A percentile compares a stretch with the other conserved stretches of the same genome.
phyloP scores from a whole-genome alignment of 2,113 vertebrate genomes.

The Campylorhamphus procurvoides region DNA sequence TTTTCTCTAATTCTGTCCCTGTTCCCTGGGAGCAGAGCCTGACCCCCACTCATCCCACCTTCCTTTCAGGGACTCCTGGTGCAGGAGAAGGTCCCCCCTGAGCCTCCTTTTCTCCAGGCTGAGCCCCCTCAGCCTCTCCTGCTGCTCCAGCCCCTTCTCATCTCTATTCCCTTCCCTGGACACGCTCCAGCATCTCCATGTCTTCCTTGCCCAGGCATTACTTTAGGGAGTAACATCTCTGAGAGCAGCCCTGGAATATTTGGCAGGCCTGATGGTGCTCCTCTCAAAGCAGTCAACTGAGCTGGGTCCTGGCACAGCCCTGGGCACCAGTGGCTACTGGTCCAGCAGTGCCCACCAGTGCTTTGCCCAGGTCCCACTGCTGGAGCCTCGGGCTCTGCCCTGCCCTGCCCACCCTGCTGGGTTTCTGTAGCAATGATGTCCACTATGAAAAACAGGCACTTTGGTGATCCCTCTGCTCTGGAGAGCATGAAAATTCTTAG shows the following conservation, averaged over 20 bases:
- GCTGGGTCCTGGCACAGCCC: background rate
- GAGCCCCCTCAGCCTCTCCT: accelerated
- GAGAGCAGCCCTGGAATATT: background rate
- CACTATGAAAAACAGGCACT: background rate
- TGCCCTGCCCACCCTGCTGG: too few relatives aligned
- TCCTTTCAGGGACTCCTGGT: background rate
- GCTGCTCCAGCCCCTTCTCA: background rate
- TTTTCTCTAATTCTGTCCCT: background rate
- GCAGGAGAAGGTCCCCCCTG: background rate
- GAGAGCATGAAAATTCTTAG: background rate
- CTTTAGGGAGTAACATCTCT: accelerated
- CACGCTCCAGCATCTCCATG: background rate
- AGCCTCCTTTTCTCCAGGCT: background rate
- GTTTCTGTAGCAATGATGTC: background rate
- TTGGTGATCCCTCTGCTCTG: background rate
- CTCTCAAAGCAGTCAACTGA: background rate
- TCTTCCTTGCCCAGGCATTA: background rate
- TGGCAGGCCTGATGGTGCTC: background rate
- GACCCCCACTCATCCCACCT: accelerated
- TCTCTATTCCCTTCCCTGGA: accelerated
- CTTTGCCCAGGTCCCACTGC: background rate
- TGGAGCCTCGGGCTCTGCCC: background rate
- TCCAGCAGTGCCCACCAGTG: background rate
- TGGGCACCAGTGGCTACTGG: background rate
- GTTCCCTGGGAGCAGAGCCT: background rate